Conservation (phyloP, 2,888 invertebrate species). For the Rotaria macrura region DNA sequence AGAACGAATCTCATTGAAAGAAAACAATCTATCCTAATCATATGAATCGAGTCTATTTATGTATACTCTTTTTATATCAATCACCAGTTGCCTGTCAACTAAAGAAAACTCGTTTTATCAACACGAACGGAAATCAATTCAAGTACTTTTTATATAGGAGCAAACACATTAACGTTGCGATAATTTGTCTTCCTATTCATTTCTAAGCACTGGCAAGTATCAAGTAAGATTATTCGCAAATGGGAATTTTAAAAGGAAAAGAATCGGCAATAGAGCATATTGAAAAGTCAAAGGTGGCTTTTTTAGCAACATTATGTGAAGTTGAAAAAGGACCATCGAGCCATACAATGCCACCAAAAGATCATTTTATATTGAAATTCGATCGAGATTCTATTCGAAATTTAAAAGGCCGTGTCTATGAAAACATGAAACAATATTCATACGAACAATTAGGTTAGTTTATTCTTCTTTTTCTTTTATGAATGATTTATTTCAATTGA, state of each 20-base stretch:
- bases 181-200: no score
- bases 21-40: no score
- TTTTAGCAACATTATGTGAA: background rate
- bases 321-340: background rate
- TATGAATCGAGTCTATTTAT: no score
- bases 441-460: background rate
- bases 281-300: background rate
- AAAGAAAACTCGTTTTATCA: no score
- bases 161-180: no score
- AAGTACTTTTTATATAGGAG: no score
- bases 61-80: no score
- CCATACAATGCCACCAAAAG: background rate
- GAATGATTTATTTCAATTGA: background rate
- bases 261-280: background rate
- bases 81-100: no score
- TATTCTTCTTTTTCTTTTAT: background rate
- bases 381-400: background rate
- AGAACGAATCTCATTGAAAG: no score
- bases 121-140: no score
- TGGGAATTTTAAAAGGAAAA: conserved; percentile 12
- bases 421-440: conserved; percentile 13
- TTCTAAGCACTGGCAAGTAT: no score
- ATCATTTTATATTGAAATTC: background rate
- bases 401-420: background rate
- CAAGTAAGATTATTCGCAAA: background rate